Conservation (phyloP, 2,888 invertebrate species). For the Drosophila planitibia region DNA sequence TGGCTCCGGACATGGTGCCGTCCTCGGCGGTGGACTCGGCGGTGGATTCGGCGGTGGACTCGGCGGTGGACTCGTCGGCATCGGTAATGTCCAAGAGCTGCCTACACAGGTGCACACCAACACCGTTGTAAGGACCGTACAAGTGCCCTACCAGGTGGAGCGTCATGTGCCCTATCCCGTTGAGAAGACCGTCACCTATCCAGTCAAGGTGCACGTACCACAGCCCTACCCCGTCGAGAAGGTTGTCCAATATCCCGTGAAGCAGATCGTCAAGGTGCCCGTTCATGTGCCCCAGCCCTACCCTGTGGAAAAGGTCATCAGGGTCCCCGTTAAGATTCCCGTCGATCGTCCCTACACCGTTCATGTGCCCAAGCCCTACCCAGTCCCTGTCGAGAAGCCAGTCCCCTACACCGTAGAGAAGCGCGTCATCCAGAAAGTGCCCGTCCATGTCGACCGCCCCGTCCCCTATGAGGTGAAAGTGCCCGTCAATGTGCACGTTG, state of each 20-base stretch:
- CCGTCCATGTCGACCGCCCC: slow-evolving; percentile 89
- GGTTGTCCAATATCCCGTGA: slow-evolving; percentile 91
- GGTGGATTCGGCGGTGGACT: slow-evolving; percentile 36
- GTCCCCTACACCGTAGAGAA: slow-evolving; percentile 88
- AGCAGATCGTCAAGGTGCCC: slow-evolving; percentile 90
- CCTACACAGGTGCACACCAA: slow-evolving; percentile 88
- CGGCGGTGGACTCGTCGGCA: slow-evolving; percentile 82
- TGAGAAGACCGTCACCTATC: slow-evolving; percentile 91
- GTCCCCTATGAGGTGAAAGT: slow-evolving; percentile 90
- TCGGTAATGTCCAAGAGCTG: slow-evolving; percentile 56
- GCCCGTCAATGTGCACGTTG: slow-evolving; percentile 85
- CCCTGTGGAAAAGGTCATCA: slow-evolving; percentile 88
- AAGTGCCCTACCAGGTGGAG: slow-evolving; percentile 89
- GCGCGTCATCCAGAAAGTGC: slow-evolving; percentile 86
- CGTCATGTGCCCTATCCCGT: slow-evolving; percentile 92
- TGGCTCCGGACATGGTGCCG: slow-evolving; percentile 82
- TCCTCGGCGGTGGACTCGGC: slow-evolving; percentile 47
- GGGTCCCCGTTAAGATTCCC: slow-evolving; percentile 88
- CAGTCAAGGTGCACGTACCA: slow-evolving; percentile 92
- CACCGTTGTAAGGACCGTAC: slow-evolving; percentile 90
- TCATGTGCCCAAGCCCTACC: slow-evolving; percentile 87
- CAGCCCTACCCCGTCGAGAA: slow-evolving; percentile 93
- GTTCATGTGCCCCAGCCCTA: slow-evolving; percentile 86
- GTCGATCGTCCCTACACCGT: slow-evolving; percentile 90
- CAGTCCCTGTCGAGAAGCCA: slow-evolving; percentile 87